Evolutionary conservation across 2,797 vertebrate genomes (phyloP), one percentile per base, ranked within the genome.

Genomic region (Tamandua tetradactyla): DNA sequence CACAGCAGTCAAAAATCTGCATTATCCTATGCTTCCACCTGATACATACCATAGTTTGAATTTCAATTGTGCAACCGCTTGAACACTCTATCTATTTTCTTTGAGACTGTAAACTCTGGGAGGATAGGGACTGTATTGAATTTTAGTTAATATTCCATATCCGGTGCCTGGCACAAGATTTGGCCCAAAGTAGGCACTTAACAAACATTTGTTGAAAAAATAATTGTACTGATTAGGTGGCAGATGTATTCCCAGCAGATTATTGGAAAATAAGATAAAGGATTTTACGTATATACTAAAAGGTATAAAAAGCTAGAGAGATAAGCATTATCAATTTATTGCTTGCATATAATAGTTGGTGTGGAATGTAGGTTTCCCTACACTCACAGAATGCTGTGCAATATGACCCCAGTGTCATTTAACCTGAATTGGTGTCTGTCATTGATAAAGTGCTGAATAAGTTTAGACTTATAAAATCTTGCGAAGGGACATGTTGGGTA

Each of bases 101-200:
- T 55, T 4, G 61, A 86, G 49, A 61, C 25, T n/a, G 13, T 42
- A 32, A 74, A n/a, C 1, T 49, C 44, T 27, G 7, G 12, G 71
- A 57, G 11, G 18, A 49, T 13, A 22, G 57, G 32, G 76, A 32
- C 2, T 4, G 0, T 0, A 7, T 42, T 0, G 30, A 13, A 2
- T 1, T 40, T 49, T 92, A 44, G 49, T 32, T 59, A 40, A 52
- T 22, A 27, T 83, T 59, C 62, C 2, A 32, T 11, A 32, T 9
- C 12, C 1, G 30, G 23, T 20, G 12, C 22, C 13, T 1, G 23
- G 35, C 6, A 64, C 1, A 14, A 30, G 7, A 47, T 32, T 55
- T 66, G 37, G 40, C 3, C 10, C 20, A 62, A 66, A 81, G 23
- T 72, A 35, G 83, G 47, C 7, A 20, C n/a, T 72, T n/a, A 27